Evolutionary conservation across 37 sponge, comb jelly and placozoan genomes (phyloP), one percentile per base, ranked within the genome.

Genomic region (Lycopodina hypogea): DNA sequence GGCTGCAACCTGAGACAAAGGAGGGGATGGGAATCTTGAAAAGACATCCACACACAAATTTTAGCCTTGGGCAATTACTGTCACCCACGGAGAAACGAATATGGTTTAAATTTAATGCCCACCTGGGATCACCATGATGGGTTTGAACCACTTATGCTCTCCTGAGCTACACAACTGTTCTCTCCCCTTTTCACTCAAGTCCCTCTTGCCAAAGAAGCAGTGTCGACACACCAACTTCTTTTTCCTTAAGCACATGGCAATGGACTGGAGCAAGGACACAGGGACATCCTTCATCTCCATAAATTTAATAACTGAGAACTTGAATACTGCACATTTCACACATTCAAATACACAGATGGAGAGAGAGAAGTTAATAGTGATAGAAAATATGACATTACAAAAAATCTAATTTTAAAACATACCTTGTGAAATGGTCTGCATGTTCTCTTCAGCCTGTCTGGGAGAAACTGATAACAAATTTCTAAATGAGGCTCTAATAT

Each of bases 171-270:
- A 81, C 45, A 73, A 3, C 66, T 30, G 66, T 32, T 32, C 30
- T 21, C 71, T 26, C 18, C n/a, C 50, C 38, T 30, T n/a, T 24
- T n/a, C 22, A 42, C 78, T 71, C 26, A 84, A 23, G 37, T 40
- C 56, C 32, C 84, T 78, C 19, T 84, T 78, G 28, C 78, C 84
- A 71, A 69, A 84, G 84, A 84, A 84, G 69, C 84, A 84, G 53
- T 36, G 48, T 1, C 84, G 70, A 75, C 84, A 84, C 36, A 77
- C 84, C 58, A n/a, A 39, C 35, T 29, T 39, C 33, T 58, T 76
- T 0, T 70, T n/a, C 26, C 37, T 26, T 52, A 71, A 78, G 39
- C 66, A 77, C 48, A 3, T 0, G 22, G 78, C 78, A 8, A 84
- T 41, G 9, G 45, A 69, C 39, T 62, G 18, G 19, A 84, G 40